Evolutionary conservation across 2,888 invertebrate genomes (phyloP).

Genomic region (Lasioglossum marginatum): DNA sequence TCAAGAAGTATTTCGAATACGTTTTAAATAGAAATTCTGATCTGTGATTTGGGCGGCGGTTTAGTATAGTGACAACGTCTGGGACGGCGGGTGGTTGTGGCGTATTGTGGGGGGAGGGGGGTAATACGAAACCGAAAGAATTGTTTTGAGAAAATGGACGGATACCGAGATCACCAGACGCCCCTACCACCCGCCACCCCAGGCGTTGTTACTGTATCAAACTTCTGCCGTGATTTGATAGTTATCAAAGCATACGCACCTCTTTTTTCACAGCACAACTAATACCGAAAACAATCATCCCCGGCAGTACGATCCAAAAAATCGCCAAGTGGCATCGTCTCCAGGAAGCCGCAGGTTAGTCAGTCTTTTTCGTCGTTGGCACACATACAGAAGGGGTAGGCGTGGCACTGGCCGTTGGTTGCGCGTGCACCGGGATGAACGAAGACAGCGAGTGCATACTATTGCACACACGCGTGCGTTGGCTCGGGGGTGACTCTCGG

Average conservation of each 20-base stretch:
- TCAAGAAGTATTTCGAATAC: background rate
- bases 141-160: too few species aligned
- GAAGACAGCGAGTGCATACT: slow-evolving; percentile 26
- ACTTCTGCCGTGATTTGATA: too few species aligned
- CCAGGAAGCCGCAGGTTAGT: slow-evolving; percentile 56
- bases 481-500: slow-evolving; percentile 4
- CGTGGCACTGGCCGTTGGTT: slow-evolving; percentile 76
- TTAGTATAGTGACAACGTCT: too few species aligned
- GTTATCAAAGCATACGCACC: background rate
- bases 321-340: slow-evolving; percentile 53
- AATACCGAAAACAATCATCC: background rate
- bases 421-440: slow-evolving; percentile 67
- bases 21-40: too few species aligned
- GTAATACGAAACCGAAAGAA: too few species aligned
- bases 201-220: too few species aligned
- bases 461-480: slow-evolving; percentile 30
- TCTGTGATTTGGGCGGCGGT: too few species aligned
- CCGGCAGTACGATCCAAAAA: background rate
- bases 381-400: slow-evolving; percentile 74
- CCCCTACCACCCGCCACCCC: too few species aligned
- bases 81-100: too few species aligned
- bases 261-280: background rate
- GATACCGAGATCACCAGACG: too few species aligned
- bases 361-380: slow-evolving; percentile 62
- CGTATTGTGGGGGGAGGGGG: too few species aligned